Evolutionary conservation across 2,113 vertebrate genomes (phyloP).

Genomic region (Mixornis gularis): DNA sequence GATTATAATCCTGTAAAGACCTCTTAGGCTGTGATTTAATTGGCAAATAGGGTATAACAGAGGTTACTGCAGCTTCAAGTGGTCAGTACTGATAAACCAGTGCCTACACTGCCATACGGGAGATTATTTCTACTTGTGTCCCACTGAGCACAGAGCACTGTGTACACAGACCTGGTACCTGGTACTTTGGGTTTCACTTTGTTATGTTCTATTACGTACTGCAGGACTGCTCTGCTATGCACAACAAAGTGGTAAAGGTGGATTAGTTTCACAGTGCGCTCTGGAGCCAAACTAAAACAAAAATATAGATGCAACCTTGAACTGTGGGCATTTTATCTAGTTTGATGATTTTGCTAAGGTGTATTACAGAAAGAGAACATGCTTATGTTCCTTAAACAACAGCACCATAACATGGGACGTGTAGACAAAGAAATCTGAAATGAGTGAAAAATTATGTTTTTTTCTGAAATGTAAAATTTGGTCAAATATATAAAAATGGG

Average conservation of each 20-base stretch:
- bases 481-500: background rate
- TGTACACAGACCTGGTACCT: background rate
- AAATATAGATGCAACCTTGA: background rate
- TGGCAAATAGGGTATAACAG: background rate
- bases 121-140: background rate
- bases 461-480: background rate
- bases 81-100: background rate
- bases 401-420: background rate
- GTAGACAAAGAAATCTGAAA: background rate
- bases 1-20: background rate
- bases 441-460: background rate
- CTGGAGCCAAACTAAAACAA: background rate
- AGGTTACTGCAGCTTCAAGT: background rate
- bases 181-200: background rate
- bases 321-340: background rate
- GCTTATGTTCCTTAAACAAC: background rate
- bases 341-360: background rate
- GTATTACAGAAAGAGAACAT: background rate
- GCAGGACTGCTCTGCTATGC: background rate
- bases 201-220: accelerated
- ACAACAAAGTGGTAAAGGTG: background rate
- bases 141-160: background rate
- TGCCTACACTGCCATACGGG: background rate
- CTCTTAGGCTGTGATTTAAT: background rate
- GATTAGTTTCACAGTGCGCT: background rate